Evolutionary conservation across 2,797 vertebrate genomes (phyloP).

Genomic region (Sebastes umbrosus): DNA sequence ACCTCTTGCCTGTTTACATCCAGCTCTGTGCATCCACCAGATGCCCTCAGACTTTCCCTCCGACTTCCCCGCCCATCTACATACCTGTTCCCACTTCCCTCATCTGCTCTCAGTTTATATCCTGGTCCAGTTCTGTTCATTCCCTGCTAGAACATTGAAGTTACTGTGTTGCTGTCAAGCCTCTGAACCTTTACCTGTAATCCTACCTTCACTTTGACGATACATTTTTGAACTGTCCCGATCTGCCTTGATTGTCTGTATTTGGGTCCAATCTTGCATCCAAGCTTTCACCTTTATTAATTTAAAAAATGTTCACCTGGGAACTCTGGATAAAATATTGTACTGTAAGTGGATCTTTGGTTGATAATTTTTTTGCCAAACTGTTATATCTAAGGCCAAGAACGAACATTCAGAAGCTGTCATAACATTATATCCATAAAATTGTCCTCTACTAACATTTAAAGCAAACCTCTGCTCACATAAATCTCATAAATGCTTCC

Average conservation of each 20-base stretch:
- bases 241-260: too few relatives aligned
- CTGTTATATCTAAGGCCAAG: background rate
- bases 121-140: too few relatives aligned
- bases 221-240: background rate
- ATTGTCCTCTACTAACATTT: background rate
- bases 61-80: background rate
- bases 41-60: background rate
- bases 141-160: background rate
- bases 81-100: background rate
- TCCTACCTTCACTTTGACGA: background rate
- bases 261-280: background rate
- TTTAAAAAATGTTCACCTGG: background rate
- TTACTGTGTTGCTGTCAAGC: too few relatives aligned
- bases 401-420: background rate
- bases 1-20: too few relatives aligned
- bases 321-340: background rate
- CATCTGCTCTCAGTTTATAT: background rate
- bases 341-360: background rate
- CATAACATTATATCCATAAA: background rate
- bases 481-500: background rate
- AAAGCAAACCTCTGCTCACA: background rate
- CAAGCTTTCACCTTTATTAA: background rate
- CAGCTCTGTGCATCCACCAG: too few relatives aligned
- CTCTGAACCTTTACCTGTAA: background rate
- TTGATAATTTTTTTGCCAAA: background rate